Base-by-base conservation (phyloP, 2,888 invertebrate genomes). In the Plagodis pulveraria region DNA sequence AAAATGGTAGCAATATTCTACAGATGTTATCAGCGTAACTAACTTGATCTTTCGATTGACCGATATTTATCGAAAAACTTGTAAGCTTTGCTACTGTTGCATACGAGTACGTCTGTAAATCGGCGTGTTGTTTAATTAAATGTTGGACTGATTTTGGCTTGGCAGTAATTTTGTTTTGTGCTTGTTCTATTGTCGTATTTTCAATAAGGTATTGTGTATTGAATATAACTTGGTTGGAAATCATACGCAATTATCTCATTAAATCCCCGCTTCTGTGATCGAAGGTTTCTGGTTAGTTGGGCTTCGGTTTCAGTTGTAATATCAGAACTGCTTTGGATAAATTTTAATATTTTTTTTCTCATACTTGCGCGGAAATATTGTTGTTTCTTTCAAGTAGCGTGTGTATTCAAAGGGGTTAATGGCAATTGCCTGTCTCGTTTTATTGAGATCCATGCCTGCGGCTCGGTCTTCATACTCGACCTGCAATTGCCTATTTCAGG, bases 151-250 rank as follows among this genome's bases (percentile, higher is more conserved):
- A 83, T 84, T 86, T 81, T 70, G 74, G 71, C 58, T 67, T 65
- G 67, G 77, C 72, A 78, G 79, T 83, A 84, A 85, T 83, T 77
- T 84, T 83, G 77, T 78, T 80, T 83, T 76, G 77, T 76, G 67
- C 73, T 69, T 72, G 76, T 78, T 75, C 79, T 78, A 81, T 83
- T 84, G 80, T 82, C 73, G 58, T 70, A 67, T 71, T 73, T 71
- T 67, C 71, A 65, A 65, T 71, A 76, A 77, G 76, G 76, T 70
- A 77, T 74, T 75, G 72, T 12, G 71, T 76, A 84, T 80, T 77
- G 73, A 69, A 63, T 70, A 70, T 67, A 77, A 79, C 76, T 76
- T 71, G 73, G 66, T 72, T 70, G 75, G 72, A 73, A 81, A 77
- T 77, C 73, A 71, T 66, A 69, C 59, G 59, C 66, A 74, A 79